phyloP scores from a whole-genome alignment of 1,140 invertebrate genomes.

The Reticulitermes speratus region DNA sequence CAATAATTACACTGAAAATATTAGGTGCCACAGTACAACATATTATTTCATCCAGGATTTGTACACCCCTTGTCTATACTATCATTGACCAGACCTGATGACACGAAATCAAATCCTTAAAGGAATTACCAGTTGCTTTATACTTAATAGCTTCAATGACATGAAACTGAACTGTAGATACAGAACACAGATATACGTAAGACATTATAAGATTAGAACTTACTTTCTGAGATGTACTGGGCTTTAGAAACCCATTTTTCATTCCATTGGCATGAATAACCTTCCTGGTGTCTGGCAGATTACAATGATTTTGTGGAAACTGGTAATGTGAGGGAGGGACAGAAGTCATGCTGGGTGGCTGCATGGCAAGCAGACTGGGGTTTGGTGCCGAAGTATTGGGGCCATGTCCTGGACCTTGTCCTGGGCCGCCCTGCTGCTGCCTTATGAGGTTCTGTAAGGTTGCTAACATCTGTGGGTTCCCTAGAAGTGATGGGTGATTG shows the following conservation, averaged over 20 bases:
- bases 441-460: slow-evolving; percentile 43
- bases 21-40: no score
- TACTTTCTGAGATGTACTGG: slow-evolving; percentile 24
- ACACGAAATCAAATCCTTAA: no score
- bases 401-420: slow-evolving; percentile 21
- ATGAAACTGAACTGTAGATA: no score
- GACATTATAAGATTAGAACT: background rate
- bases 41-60: no score
- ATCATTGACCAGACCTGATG: no score
- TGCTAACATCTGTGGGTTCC: slow-evolving; percentile 43
- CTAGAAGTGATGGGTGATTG: slow-evolving; percentile 39
- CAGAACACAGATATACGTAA: no score
- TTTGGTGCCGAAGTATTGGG: slow-evolving; percentile 13
- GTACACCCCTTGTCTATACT: no score
- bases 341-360: background rate
- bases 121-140: no score
- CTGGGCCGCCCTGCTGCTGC: slow-evolving; percentile 15
- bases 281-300: slow-evolving; percentile 22
- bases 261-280: background rate
- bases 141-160: no score
- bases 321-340: slow-evolving; percentile 31
- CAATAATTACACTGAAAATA: no score
- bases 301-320: slow-evolving; percentile 15
- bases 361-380: slow-evolving; percentile 21
- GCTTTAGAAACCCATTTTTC: slow-evolving; percentile 33